Conservation (phyloP, 2,888 invertebrate species). For the Scrobipalpa atriplicella region DNA sequence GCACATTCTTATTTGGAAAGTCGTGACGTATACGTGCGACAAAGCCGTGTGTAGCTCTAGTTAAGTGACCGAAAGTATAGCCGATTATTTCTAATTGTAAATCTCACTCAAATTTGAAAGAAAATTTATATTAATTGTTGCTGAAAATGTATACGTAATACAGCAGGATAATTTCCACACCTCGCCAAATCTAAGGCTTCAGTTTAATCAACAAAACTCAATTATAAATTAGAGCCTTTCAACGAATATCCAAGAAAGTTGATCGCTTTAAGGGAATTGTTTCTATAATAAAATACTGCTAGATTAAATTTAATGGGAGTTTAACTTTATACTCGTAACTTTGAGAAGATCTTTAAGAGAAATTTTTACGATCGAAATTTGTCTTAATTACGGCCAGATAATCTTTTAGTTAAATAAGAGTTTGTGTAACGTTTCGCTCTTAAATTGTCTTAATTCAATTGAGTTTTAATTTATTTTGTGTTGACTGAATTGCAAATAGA, state of each 20-base stretch:
- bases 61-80: no score
- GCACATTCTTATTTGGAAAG: no score
- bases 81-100: no score
- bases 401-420: conserved; percentile 13
- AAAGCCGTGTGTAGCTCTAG: no score
- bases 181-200: not conserved
- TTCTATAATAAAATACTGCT: conserved; percentile 26
- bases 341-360: conserved; percentile 13
- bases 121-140: no score
- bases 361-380: conserved; percentile 19
- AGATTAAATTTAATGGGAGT: conserved; percentile 22
- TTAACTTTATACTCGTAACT: conserved; percentile 17
- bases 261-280: conserved; percentile 27
- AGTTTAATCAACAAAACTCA: conserved; percentile 2
- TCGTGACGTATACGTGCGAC: no score
- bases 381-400: conserved; percentile 17
- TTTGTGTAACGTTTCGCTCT: not conserved
- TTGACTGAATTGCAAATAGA: not conserved
- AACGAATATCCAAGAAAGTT: conserved; percentile 26
- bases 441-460: not conserved
- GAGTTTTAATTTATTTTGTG: not conserved
- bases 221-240: conserved; percentile 16
- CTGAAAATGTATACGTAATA: no score
- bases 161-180: not conserved
- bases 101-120: no score